Percentiles rank a stretch among this genome's conserved stretches.
Conservation (phyloP, 2,888 invertebrate species). For the Crossocerus cetratus region DNA sequence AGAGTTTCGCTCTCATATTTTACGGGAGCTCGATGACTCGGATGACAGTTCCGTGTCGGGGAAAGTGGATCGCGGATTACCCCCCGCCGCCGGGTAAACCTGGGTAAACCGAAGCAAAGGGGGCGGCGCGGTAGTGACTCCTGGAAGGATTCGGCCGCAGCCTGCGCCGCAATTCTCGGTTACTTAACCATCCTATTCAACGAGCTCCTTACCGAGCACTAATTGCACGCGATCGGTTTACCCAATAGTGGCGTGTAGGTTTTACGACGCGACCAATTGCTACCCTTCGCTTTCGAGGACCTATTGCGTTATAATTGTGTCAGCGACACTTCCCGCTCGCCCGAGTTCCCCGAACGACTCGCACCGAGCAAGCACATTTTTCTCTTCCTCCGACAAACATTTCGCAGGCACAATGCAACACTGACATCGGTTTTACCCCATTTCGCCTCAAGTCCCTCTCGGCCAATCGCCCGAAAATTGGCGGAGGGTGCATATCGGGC, state of each 20-base stretch:
- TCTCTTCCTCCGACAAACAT: neutral
- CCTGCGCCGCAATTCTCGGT: slow-evolving; percentile 10
- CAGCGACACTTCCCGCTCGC: neutral
- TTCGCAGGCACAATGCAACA: neutral
- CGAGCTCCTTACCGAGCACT: neutral
- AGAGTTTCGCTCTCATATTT: neutral
- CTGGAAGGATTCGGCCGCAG: slow-evolving; percentile 20
- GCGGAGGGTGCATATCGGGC: neutral
- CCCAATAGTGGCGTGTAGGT: neutral
- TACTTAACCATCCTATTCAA: neutral
- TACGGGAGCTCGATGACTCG: neutral
- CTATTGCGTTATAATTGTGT: slow-evolving; percentile 13
- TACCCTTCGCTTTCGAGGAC: slow-evolving; percentile 4
- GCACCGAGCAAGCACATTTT: neutral
- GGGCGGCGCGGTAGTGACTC: neutral
- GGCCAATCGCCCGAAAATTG: too few species aligned
- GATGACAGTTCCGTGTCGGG: slow-evolving; percentile 10
- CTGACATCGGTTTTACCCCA: neutral
- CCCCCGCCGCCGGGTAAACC: slow-evolving; percentile 29
- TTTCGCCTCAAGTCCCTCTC: neutral
- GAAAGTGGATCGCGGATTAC: slow-evolving; percentile 33
- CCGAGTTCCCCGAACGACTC: neutral
- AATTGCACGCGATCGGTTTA: neutral
- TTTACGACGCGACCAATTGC: slow-evolving; percentile 25
- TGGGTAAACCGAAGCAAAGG: neutral